These are phyloP conservation scores for Mesorhabditis belari DNA, from an alignment of 2,888 invertebrate genomes.

Conservation along the genomic window DNA sequence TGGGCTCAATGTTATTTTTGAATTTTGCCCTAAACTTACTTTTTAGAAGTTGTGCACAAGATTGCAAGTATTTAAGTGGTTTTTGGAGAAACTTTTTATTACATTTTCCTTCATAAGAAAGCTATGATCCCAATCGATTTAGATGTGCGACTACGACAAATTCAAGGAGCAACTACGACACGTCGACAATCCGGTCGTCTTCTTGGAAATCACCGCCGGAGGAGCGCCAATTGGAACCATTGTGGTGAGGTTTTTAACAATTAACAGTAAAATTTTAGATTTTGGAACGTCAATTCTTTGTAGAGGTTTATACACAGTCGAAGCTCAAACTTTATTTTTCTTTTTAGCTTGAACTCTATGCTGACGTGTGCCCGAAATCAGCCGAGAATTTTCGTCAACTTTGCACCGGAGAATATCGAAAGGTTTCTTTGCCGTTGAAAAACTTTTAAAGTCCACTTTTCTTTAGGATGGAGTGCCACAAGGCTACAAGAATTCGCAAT, in stretches of 20 bases:
- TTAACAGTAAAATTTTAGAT: not conserved
- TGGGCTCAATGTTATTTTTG: too few species aligned
- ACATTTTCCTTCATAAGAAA: not conserved
- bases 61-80: too few species aligned
- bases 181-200: conserved; percentile 93
- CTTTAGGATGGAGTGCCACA: conserved; percentile 87
- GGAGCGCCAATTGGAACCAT: conserved; percentile 63
- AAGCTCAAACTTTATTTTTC: not conserved
- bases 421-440: conserved; percentile 35
- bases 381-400: conserved; percentile 66
- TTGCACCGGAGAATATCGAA: conserved; percentile 84
- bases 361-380: conserved; percentile 68
- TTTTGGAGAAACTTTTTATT: conserved; percentile 1
- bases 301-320: not conserved
- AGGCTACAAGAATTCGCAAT: conserved; percentile 90
- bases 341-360: conserved; percentile 81
- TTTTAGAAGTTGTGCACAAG: not conserved
- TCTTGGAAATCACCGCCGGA: conserved; percentile 92
- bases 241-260: conserved; percentile 18
- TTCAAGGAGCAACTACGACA: conserved; percentile 58
- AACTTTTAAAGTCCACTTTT: not conserved
- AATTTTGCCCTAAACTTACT: not conserved
- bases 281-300: not conserved
- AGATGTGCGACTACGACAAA: conserved; percentile 52
- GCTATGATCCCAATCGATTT: not conserved